Evolutionary conservation across 2,888 invertebrate species (phyloP), one percentile per base, ranked within the genome.

Genomic region (Ennomos fuscantarius): DNA sequence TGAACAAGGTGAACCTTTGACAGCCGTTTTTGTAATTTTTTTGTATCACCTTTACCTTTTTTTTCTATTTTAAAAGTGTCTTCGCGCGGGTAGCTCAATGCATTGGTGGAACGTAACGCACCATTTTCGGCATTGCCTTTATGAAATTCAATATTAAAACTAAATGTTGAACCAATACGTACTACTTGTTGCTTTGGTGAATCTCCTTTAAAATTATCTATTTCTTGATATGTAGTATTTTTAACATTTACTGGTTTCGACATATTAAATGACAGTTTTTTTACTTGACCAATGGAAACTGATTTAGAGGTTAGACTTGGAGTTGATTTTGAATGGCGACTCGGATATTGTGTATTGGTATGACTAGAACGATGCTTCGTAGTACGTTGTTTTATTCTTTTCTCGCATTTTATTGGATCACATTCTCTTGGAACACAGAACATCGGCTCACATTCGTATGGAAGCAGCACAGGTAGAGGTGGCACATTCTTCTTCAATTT

Each of bases 71-170:
- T 58, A 9, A 45, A n/a, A 10, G 48, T 12, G 10, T 51, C 34
- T 40, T 13, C 9, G 12, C 1, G 36, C 39, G 33, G 40, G 48
- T 2, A 33, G 13, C 10, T 36, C 35, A 8, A 9, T 32, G 31
- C 11, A 11, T 52, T 31, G 9, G n/a, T 10, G 9, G 33, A 9
- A 11, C 13, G 15, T 32, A n/a, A 8, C n/a, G 12, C n/a, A n/a
- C 6, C 10, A 41, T 46, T n/a, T n/a, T 41, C 33, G 46, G 33
- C 35, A 12, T 53, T 32, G 0, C 44, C 48, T 53, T 70, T 76
- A 59, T 60, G 63, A 63, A 76, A 76, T 55, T 74, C 73, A 36
- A 77, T 54, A 41, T 68, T 68, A 54, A 79, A 73, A 49, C 70
- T 72, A 53, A 77, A 73, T 8, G 70, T 63, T 1, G 76, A 75